Evolutionary conservation across 1,140 invertebrate species (phyloP).

Genomic region (Manduca sexta): DNA sequence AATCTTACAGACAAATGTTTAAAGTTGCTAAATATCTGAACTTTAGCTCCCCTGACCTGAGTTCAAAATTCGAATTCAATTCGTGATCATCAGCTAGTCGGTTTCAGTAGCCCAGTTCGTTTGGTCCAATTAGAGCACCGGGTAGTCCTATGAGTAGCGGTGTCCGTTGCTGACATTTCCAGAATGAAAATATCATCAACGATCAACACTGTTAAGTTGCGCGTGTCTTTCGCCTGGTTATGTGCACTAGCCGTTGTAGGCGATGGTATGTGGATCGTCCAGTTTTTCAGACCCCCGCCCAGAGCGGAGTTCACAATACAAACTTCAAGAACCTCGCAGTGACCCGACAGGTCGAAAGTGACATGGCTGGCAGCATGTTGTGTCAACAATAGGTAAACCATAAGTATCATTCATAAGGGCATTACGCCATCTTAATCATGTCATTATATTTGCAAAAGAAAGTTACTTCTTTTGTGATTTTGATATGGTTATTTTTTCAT

Average conservation of each 20-base stretch:
- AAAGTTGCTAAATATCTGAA: slow-evolving; percentile 26
- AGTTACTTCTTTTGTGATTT: slow-evolving; percentile 18
- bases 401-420: slow-evolving; percentile 72
- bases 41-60: neutral
- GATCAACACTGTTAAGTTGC: slow-evolving; percentile 58
- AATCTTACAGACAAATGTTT: slow-evolving; percentile 52
- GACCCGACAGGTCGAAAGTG: slow-evolving; percentile 61
- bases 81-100: slow-evolving; percentile 23
- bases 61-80: slow-evolving; percentile 28
- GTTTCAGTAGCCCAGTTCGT: slow-evolving; percentile 47
- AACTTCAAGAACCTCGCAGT: slow-evolving; percentile 53
- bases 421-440: slow-evolving; percentile 43
- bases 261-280: slow-evolving; percentile 73
- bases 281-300: slow-evolving; percentile 70
- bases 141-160: slow-evolving; percentile 53
- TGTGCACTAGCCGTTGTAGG: slow-evolving; percentile 65
- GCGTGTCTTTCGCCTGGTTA: slow-evolving; percentile 48
- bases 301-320: slow-evolving; percentile 60
- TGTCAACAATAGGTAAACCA: slow-evolving; percentile 67
- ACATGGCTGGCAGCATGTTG: slow-evolving; percentile 64
- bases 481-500: slow-evolving; percentile 45
- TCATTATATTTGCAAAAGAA: slow-evolving; percentile 23
- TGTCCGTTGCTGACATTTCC: slow-evolving; percentile 70
- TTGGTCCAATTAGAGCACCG: slow-evolving; percentile 35
- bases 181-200: slow-evolving; percentile 63